These are phyloP conservation scores for Aegithalos caudatus DNA, from an alignment of 2,113 vertebrate species.

Conservation along the genomic window DNA sequence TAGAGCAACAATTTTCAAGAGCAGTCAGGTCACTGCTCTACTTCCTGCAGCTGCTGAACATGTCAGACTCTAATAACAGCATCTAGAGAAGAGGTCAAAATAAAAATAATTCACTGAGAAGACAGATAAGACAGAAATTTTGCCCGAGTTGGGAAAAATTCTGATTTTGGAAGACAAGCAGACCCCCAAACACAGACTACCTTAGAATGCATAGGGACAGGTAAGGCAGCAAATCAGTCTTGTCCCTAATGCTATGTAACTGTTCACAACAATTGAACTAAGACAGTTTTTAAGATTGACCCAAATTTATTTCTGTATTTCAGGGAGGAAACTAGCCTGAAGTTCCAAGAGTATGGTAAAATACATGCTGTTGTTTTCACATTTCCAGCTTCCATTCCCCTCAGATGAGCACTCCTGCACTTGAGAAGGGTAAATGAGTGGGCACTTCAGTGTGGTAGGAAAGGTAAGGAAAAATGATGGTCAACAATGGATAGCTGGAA, in stretches of 20 bases:
- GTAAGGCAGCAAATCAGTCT: background rate
- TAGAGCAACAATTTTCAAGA: background rate
- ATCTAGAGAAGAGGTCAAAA: constrained; percentile 37
- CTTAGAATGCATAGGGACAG: background rate
- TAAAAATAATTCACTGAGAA: constrained; percentile 23
- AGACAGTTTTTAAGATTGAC: background rate
- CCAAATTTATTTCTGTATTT: background rate
- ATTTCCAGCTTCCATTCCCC: background rate
- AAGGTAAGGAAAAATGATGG: background rate
- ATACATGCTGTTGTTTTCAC: background rate
- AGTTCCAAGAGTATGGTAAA: background rate
- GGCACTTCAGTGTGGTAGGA: background rate
- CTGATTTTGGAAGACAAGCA: background rate
- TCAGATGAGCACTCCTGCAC: background rate
- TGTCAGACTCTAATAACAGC: constrained; percentile 13
- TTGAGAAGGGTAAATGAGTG: background rate
- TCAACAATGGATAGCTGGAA: background rate
- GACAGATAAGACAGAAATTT: background rate
- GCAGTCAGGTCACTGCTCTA: background rate
- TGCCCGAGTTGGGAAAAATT: background rate
- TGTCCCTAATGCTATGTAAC: background rate
- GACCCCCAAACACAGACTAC: background rate
- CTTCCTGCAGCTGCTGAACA: constrained; percentile 25
- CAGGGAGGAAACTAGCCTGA: background rate
- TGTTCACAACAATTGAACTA: background rate